Evolutionary conservation across 2,888 invertebrate genomes (phyloP).

Genomic region (Epirrhoe alternata): DNA sequence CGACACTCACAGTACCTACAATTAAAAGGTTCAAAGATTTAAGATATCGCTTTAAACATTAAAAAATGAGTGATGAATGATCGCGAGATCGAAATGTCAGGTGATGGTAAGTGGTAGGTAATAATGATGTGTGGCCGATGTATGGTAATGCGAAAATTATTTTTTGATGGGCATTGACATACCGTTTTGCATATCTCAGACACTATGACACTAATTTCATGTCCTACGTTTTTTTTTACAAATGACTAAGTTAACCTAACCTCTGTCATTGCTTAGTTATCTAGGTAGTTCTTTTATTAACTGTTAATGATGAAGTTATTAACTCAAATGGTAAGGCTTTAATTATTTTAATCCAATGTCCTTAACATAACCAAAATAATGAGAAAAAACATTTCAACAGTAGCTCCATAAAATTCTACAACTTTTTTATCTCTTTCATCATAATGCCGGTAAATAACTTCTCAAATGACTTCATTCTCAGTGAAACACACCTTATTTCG

Average conservation of each 20-base stretch:
- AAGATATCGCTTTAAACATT: constrained; percentile 37
- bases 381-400: constrained; percentile 9
- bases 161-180: constrained; percentile 31
- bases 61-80: constrained; percentile 37
- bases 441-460: constrained; percentile 32
- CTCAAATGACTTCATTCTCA: constrained; percentile 42
- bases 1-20: constrained; percentile 42
- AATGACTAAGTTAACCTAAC: too few relatives aligned
- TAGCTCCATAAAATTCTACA: constrained; percentile 32
- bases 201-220: too few relatives aligned
- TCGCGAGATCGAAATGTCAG: constrained; percentile 37
- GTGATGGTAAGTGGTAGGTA: constrained; percentile 34
- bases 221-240: too few relatives aligned
- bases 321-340: background rate
- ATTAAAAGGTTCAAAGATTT: constrained; percentile 43
- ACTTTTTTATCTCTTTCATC: constrained; percentile 39
- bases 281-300: background rate
- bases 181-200: too few relatives aligned
- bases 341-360: background rate
- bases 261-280: too few relatives aligned
- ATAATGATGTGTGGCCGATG: constrained; percentile 29
- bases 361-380: constrained; percentile 19
- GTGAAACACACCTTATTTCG: constrained; percentile 24
- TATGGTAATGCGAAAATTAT: constrained; percentile 31
- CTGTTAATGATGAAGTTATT: background rate